phyloP scores from a whole-genome alignment of 2,113 vertebrate genomes.

The Nymphicus hollandicus region DNA sequence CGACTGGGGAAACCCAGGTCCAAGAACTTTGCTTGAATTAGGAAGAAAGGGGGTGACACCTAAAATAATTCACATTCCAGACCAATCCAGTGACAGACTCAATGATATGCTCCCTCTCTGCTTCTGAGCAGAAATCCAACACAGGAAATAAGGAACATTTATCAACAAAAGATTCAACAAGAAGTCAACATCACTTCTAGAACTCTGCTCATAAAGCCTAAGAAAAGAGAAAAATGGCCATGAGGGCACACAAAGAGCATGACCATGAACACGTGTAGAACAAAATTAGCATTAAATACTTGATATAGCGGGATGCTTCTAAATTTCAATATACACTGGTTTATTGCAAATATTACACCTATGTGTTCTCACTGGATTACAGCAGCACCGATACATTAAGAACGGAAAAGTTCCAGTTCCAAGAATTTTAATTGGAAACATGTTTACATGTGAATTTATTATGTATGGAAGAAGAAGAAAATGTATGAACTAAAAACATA shows the following conservation, averaged over 20 bases:
- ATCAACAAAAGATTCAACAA: too few species aligned
- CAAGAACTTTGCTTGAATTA: not conserved
- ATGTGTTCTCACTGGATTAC: not conserved
- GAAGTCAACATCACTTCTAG: not conserved
- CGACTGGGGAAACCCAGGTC: not conserved
- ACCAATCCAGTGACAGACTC: too few species aligned
- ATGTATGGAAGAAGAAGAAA: constrained; percentile 32
- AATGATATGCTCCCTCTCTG: not conserved
- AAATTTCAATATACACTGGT: not conserved
- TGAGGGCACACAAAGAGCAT: fast-evolving
- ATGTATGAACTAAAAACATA: constrained; percentile 3
- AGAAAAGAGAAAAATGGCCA: not conserved
- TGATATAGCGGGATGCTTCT: not conserved
- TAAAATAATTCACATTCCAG: not conserved
- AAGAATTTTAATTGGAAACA: constrained; percentile 42
- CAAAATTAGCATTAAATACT: not conserved
- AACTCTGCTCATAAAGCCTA: not conserved
- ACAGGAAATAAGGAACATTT: not conserved
- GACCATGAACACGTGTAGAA: fast-evolving
- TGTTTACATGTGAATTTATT: constrained; percentile 52
- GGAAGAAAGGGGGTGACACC: not conserved
- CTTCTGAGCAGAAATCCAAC: not conserved
- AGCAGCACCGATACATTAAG: not conserved
- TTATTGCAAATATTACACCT: not conserved
- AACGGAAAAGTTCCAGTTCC: not conserved